phyloP scores from a whole-genome alignment of 2,888 invertebrate species.

The Teleiodes luculella region DNA sequence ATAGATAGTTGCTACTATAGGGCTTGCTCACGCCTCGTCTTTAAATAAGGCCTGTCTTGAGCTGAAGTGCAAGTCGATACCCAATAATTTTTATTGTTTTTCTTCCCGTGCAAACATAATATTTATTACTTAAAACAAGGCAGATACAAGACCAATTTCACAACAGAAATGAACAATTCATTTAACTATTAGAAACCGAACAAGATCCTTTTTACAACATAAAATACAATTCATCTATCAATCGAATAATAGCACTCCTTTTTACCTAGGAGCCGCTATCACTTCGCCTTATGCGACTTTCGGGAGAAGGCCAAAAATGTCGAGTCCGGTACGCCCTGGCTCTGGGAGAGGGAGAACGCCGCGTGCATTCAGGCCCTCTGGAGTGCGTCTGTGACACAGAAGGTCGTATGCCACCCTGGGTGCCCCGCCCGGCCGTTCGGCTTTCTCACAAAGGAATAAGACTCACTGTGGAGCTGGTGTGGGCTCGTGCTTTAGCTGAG shows the following conservation, averaged over 20 bases:
- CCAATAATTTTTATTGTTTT: no score
- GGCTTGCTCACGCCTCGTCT: no score
- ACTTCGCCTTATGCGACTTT: conserved; percentile 83
- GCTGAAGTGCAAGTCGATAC: no score
- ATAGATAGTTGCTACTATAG: no score
- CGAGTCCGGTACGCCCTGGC: conserved; percentile 84
- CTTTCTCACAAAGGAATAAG: conserved; percentile 82
- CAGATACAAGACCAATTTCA: no score
- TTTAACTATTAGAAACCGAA: no score
- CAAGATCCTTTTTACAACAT: no score
- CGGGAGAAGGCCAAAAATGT: conserved; percentile 90
- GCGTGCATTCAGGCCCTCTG: conserved; percentile 83
- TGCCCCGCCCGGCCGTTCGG: conserved; percentile 80
- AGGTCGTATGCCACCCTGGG: conserved; percentile 85
- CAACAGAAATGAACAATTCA: no score
- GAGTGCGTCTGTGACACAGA: conserved; percentile 85
- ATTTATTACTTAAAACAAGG: no score
- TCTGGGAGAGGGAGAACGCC: conserved; percentile 83
- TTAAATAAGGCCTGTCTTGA: no score
- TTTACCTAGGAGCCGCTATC: conserved; percentile 61
- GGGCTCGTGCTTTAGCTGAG: conserved; percentile 81
- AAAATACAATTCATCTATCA: no score
- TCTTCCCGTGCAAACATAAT: no score
- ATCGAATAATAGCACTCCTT: not conserved
- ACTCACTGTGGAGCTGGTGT: conserved; percentile 84